phyloP scores from a whole-genome alignment of 2,888 invertebrate genomes.

The Norana najaformis region DNA sequence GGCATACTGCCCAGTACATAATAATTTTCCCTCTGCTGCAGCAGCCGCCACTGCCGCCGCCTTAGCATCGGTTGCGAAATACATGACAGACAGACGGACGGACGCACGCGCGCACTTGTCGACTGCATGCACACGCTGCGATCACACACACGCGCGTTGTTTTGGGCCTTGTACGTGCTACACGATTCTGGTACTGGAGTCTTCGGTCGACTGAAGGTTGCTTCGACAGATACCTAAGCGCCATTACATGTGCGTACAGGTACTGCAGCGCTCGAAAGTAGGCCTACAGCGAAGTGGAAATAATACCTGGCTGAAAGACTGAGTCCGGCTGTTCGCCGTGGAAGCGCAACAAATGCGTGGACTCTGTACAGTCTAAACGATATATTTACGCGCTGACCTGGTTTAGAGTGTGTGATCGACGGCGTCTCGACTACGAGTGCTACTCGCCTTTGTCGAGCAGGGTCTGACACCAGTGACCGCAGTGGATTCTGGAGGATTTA shows the following conservation, averaged over 20 bases:
- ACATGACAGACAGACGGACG: too few relatives aligned
- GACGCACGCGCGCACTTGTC: not conserved
- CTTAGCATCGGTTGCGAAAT: too few relatives aligned
- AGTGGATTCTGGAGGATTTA: not conserved
- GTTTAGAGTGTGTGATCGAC: not conserved
- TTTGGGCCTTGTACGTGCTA: not conserved
- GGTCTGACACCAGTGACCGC: not conserved
- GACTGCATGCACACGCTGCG: not conserved
- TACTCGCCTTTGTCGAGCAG: not conserved
- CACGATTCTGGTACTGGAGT: not conserved
- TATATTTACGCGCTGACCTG: not conserved
- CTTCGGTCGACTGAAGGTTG: not conserved
- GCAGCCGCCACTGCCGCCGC: not conserved
- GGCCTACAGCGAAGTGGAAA: not conserved
- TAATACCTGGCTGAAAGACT: conserved; percentile 4
- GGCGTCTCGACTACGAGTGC: not conserved
- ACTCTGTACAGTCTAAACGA: not conserved
- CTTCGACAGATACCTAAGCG: not conserved
- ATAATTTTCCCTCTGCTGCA: not conserved
- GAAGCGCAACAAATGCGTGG: not conserved
- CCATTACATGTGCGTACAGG: not conserved
- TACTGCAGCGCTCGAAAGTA: not conserved
- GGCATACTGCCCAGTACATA: not conserved
- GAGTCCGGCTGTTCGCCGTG: not conserved
- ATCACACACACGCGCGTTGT: not conserved